These are phyloP conservation scores for Drosophila nr. fundita DNA, from an alignment of 2,888 invertebrate species.

Conservation along the genomic window DNA sequence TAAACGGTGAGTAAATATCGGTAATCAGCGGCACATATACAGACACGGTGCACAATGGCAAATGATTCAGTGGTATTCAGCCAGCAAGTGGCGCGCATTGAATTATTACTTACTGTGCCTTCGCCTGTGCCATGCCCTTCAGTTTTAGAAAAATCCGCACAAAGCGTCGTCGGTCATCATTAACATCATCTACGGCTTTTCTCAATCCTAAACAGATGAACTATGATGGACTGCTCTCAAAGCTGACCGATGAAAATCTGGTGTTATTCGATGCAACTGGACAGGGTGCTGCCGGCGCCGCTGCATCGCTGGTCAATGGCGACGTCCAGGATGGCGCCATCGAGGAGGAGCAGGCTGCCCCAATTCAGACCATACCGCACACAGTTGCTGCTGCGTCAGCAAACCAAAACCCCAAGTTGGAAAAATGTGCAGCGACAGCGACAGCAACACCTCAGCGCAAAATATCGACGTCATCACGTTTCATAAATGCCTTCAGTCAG, in stretches of 20 bases:
- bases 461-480: conserved; percentile 84
- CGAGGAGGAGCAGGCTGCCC: conserved; percentile 81
- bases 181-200: conserved; percentile 33
- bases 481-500: conserved; percentile 84
- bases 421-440: conserved; percentile 57
- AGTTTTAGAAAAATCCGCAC: conserved; percentile 63
- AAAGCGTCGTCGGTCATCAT: conserved; percentile 60
- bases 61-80: conserved; percentile 59
- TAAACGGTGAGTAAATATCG: conserved; percentile 79
- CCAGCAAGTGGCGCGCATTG: conserved; percentile 51
- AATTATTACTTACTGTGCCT: conserved; percentile 13
- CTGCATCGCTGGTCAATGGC: conserved; percentile 21
- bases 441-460: conserved; percentile 84
- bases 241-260: conserved; percentile 83
- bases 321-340: conserved; percentile 69
- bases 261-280: conserved; percentile 67
- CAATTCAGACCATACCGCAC: conserved; percentile 75
- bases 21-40: conserved; percentile 60
- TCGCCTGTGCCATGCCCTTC: conserved; percentile 58
- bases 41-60: conserved; percentile 35
- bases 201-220: conserved; percentile 80
- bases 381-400: conserved; percentile 42
- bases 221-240: conserved; percentile 84
- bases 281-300: conserved; percentile 12
- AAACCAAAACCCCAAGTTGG: conserved; percentile 53